These are phyloP conservation scores for Corvus hawaiiensis DNA, from an alignment of 2,113 vertebrate genomes.

Conservation along the genomic window DNA sequence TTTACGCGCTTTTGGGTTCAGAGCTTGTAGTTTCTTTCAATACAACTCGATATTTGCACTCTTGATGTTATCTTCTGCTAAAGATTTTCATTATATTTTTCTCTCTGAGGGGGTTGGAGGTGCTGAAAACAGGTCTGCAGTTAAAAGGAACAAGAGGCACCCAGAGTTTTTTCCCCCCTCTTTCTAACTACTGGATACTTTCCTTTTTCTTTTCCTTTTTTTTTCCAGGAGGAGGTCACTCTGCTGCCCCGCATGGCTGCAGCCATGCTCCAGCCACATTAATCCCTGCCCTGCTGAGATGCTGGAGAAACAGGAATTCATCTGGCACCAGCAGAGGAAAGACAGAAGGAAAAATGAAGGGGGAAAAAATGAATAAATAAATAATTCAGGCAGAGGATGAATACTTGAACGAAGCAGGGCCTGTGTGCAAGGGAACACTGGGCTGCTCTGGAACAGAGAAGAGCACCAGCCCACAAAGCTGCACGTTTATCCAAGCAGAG, in stretches of 20 bases:
- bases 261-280: slow-evolving; percentile 24
- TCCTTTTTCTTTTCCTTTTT: slow-evolving; percentile 8
- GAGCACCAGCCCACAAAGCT: background rate
- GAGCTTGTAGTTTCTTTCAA: slow-evolving; percentile 15
- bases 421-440: background rate
- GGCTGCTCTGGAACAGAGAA: background rate
- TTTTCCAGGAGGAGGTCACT: slow-evolving; percentile 38
- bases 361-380: slow-evolving; percentile 49
- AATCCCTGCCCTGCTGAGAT: slow-evolving; percentile 64
- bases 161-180: background rate
- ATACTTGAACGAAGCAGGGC: slow-evolving; percentile 35
- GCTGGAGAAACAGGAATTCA: slow-evolving; percentile 61
- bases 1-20: background rate
- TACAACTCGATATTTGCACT: background rate
- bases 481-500: background rate
- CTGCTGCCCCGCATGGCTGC: background rate
- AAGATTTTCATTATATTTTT: background rate
- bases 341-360: slow-evolving; percentile 63
- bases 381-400: slow-evolving; percentile 57
- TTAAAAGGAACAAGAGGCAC: slow-evolving; percentile 36
- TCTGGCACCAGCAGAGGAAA: slow-evolving; percentile 61
- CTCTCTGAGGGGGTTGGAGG: background rate
- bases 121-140: background rate
- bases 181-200: slow-evolving; percentile 44
- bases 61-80: slow-evolving; percentile 10